Evolutionary conservation across 2,797 vertebrate species (phyloP).

Genomic region (Orestias chungarensis): DNA sequence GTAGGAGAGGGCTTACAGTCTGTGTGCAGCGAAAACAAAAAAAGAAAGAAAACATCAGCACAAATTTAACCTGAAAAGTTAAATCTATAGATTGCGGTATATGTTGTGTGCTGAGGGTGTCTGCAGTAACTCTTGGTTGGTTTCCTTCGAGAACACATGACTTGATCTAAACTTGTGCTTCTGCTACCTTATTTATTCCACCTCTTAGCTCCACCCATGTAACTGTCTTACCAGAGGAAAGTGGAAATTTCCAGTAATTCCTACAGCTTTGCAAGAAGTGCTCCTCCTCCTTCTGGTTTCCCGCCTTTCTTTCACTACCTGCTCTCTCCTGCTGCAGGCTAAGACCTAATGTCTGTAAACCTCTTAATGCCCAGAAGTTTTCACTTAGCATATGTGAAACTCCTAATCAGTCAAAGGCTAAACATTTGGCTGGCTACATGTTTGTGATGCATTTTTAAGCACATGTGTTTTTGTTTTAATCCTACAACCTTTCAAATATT

Average conservation of each 20-base stretch:
- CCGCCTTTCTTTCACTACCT: slow-evolving; percentile 77
- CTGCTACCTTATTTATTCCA: slow-evolving; percentile 64
- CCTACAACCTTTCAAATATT: not conserved
- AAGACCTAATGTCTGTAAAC: slow-evolving; percentile 41
- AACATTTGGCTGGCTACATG: not conserved
- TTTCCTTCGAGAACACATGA: slow-evolving; percentile 8
- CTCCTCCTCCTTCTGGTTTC: slow-evolving; percentile 74
- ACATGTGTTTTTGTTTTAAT: no score
- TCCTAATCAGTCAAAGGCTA: no score
- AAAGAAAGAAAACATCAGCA: slow-evolving; percentile 6
- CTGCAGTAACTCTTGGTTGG: not conserved
- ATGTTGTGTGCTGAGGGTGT: not conserved
- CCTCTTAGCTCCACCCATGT: slow-evolving; percentile 68
- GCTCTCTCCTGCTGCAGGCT: slow-evolving; percentile 54
- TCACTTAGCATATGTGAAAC: slow-evolving; percentile 12
- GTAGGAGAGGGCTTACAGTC: slow-evolving; percentile 1
- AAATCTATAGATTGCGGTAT: not conserved
- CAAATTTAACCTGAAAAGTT: not conserved
- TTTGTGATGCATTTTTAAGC: not conserved
- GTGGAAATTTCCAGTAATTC: slow-evolving; percentile 86
- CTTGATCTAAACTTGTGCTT: slow-evolving; percentile 23
- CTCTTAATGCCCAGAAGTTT: slow-evolving; percentile 9
- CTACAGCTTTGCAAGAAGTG: slow-evolving; percentile 58
- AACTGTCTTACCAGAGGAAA: slow-evolving; percentile 66
- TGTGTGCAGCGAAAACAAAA: not conserved